Evolutionary conservation across 2,113 vertebrate genomes (phyloP).

Genomic region (Hyperoodon ampullatus): DNA sequence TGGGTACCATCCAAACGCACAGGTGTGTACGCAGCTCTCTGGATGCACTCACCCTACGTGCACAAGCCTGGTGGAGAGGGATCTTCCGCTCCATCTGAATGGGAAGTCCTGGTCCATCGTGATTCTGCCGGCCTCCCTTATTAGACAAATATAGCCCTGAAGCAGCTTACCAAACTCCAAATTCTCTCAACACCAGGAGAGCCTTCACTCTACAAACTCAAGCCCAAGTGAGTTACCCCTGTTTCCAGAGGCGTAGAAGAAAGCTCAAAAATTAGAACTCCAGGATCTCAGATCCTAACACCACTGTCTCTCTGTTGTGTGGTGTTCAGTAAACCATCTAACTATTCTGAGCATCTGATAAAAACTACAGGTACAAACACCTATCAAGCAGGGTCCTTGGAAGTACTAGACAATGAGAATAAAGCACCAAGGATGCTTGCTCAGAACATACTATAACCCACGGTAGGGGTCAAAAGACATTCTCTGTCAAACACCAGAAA

Average conservation of each 20-base stretch:
- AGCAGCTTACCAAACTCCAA: not conserved
- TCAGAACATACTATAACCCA: rapidly evolving
- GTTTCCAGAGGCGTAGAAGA: not conserved
- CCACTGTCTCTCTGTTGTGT: too few relatives aligned
- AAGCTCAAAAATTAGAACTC: not conserved
- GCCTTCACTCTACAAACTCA: not conserved
- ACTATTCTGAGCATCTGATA: not conserved
- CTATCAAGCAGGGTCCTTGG: rapidly evolving
- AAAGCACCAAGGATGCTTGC: too few relatives aligned
- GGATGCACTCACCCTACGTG: rapidly evolving
- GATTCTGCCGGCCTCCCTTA: too few relatives aligned
- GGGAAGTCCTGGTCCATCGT: rapidly evolving
- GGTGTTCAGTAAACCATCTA: not conserved
- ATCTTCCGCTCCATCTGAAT: rapidly evolving
- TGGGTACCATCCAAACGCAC: rapidly evolving
- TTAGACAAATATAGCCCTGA: rapidly evolving
- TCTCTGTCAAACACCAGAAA: not conserved
- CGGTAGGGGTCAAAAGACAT: rapidly evolving
- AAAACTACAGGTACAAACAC: not conserved
- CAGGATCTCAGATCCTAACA: too few relatives aligned
- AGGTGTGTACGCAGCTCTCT: not conserved
- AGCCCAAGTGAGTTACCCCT: not conserved
- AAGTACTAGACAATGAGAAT: rapidly evolving
- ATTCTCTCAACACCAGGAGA: not conserved
- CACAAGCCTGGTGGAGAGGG: rapidly evolving